Percentiles rank a stretch among this genome's conserved stretches.
phyloP scores from a whole-genome alignment of 2,113 vertebrate genomes.

The Bungarus multicinctus region DNA sequence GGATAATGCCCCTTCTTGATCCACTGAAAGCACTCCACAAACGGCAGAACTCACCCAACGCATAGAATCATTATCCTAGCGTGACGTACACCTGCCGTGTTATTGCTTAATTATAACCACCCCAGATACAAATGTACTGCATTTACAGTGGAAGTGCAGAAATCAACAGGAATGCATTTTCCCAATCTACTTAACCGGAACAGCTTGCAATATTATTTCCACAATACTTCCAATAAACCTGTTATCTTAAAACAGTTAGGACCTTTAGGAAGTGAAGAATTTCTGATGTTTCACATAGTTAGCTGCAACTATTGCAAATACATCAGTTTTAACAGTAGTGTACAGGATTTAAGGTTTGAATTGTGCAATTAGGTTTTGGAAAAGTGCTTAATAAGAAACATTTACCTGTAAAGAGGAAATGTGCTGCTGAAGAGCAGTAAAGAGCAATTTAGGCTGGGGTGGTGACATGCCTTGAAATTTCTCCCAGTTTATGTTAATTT shows the following conservation, averaged over 20 bases:
- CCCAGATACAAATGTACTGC: constrained; percentile 76
- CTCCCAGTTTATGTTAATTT: constrained; percentile 78
- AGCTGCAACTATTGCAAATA: constrained; percentile 24
- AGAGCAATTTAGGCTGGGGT: constrained; percentile 72
- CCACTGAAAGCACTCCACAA: constrained; percentile 82
- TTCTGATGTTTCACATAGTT: neutral
- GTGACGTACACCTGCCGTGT: constrained; percentile 83
- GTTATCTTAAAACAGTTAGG: constrained; percentile 26
- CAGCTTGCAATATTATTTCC: constrained; percentile 46
- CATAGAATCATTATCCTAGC: constrained; percentile 84
- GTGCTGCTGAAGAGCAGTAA: constrained; percentile 82
- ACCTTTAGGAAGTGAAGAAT: constrained; percentile 35
- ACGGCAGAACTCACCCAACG: constrained; percentile 80
- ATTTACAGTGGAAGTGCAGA: constrained; percentile 73
- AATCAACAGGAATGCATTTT: constrained; percentile 72
- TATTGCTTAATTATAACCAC: constrained; percentile 86
- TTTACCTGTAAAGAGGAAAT: constrained; percentile 90
- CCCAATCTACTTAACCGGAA: constrained; percentile 62
- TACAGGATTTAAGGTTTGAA: constrained; percentile 48
- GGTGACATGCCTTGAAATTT: constrained; percentile 72
- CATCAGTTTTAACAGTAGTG: constrained; percentile 16
- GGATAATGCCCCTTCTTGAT: constrained; percentile 84
- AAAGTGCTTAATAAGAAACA: constrained; percentile 48
- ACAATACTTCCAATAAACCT: constrained; percentile 46
- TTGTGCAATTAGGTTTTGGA: constrained; percentile 28